Conservation (phyloP, 2,113 vertebrate genomes). For the Varanus komodoensis region DNA sequence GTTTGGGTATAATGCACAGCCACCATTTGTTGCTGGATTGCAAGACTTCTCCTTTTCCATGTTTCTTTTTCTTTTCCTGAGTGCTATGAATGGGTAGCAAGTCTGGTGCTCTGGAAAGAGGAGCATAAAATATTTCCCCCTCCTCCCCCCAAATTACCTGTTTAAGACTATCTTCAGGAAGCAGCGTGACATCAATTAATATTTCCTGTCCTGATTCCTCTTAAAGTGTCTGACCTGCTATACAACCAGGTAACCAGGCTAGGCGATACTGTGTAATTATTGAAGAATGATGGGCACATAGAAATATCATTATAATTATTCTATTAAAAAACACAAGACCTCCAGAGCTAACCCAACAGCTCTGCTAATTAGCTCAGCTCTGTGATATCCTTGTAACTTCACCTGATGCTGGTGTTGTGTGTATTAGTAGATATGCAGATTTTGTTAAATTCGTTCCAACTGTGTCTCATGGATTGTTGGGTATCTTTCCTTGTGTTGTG, state of each 20-base stretch:
- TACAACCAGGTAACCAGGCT: background rate
- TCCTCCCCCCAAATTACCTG: background rate
- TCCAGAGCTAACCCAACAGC: background rate
- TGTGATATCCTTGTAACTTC: background rate
- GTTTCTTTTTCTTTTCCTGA: too few relatives aligned
- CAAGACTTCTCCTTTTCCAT: too few relatives aligned
- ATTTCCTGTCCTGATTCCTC: slow-evolving; percentile 14
- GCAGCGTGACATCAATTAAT: slow-evolving; percentile 35
- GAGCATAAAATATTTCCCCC: background rate
- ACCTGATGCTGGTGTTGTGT: background rate
- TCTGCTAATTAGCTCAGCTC: background rate
- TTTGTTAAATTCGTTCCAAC: too few relatives aligned
- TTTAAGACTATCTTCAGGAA: background rate
- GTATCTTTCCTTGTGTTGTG: too few relatives aligned
- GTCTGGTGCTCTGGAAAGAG: background rate
- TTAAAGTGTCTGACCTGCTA: slow-evolving; percentile 5
- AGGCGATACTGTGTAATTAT: slow-evolving; percentile 32
- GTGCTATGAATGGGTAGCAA: background rate
- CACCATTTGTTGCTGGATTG: background rate
- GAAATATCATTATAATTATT: slow-evolving; percentile 26
- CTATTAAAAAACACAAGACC: slow-evolving; percentile 25
- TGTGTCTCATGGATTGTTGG: too few relatives aligned
- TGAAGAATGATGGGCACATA: slow-evolving; percentile 8
- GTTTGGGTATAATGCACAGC: background rate
- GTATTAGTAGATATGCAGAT: too few relatives aligned